A percentile compares a stretch with the other conserved stretches of the same genome.
Conservation (phyloP, 37 sponge, comb jelly and placozoan species). For the Cliona cf. orientalis region DNA sequence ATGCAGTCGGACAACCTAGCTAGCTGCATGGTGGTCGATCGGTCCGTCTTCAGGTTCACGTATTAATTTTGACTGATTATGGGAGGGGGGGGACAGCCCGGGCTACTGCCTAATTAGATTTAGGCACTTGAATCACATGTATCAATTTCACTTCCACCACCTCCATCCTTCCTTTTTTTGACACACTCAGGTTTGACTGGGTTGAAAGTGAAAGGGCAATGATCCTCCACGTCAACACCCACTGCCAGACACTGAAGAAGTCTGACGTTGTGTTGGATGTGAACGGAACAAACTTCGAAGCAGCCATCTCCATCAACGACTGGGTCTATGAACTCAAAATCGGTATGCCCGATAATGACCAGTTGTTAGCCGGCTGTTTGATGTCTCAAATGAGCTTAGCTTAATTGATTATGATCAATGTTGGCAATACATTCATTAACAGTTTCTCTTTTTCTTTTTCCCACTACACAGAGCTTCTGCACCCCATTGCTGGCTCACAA, state of each 20-base stretch:
- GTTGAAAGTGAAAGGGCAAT: conserved; percentile 58
- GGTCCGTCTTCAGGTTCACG: too few relatives aligned
- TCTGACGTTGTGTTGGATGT: conserved; percentile 59
- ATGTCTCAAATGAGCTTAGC: too few relatives aligned
- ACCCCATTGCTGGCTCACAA: conserved; percentile 4
- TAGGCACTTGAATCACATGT: too few relatives aligned
- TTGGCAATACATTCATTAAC: too few relatives aligned
- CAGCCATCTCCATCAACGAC: conserved; percentile 40
- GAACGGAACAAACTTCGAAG: conserved; percentile 29
- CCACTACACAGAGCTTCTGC: not conserved
- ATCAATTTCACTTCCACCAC: too few relatives aligned
- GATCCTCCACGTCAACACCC: conserved; percentile 41
- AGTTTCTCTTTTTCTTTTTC: too few relatives aligned
- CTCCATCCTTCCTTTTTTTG: not conserved
- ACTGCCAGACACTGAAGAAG: conserved; percentile 42
- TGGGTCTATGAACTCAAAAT: conserved; percentile 57
- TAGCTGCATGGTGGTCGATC: too few relatives aligned
- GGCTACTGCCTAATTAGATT: too few relatives aligned
- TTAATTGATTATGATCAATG: too few relatives aligned
- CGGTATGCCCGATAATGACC: conserved; percentile 23
- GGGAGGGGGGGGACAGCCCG: too few relatives aligned
- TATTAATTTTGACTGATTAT: too few relatives aligned
- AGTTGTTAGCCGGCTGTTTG: not conserved
- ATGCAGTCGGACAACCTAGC: too few relatives aligned
- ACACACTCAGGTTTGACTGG: conserved; percentile 67